Evolutionary conservation across 2,797 vertebrate species (phyloP), one percentile per base, ranked within the genome.

Genomic region (Rhabdomys pumilio): DNA sequence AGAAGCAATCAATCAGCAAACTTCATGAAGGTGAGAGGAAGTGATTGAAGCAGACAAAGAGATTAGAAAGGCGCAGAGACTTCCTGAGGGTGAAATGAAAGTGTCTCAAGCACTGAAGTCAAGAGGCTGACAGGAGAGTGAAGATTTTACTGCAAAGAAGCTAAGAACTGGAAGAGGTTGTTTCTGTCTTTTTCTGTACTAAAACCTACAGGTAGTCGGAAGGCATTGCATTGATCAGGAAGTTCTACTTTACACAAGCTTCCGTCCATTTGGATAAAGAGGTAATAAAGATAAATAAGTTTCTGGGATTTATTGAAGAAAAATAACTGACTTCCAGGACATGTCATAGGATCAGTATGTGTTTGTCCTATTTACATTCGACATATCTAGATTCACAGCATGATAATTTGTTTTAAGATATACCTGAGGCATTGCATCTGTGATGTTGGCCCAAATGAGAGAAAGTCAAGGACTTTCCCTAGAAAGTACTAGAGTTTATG

Each of bases 1-100:
- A 95, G 92, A 97, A 95, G 89, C 95, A 97, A 97, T 98, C 98
- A 97, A 91, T 98, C 97, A 93, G 85, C 95, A 94, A 96, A 97
- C 92, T 96, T 97, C 77, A 95, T 85, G 77, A 91, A 95, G 94
- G 82, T 93, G 50, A 96, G 90, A 94, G 86, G 75, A 96, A 92
- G 83, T 95, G 95, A 96, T 82, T 94, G 96, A 97, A 95, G 77
- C 20, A 65, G 92, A 96, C 95, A 96, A 93, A 97, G 83, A 93
- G 80, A 90, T 95, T 95, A 93, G 83, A 17, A 65, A 94, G 81
- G 86, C 20, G 9, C 91, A 69, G 9, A 63, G 88, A 92, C 61
- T 86, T 95, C 95, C 85, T 91, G 95, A 91, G 72, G 92, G 26
- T 73, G 65, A 96, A 96, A 94, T 93, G 61, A 97, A 92, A 91